These are phyloP conservation scores for Eciton burchellii DNA, from an alignment of 1,140 invertebrate genomes.

Conservation along the genomic window DNA sequence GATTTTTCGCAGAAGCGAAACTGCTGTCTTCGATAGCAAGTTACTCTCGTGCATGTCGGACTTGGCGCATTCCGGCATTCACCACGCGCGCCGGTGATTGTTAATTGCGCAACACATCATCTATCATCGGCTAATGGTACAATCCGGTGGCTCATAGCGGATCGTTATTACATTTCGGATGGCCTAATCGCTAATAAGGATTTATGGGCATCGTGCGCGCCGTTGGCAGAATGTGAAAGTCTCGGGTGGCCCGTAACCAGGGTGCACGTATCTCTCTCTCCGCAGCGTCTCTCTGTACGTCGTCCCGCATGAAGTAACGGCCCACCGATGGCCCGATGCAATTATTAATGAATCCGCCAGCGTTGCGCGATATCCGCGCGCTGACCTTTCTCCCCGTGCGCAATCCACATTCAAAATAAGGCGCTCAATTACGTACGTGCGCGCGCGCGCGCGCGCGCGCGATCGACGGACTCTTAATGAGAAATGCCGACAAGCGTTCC, in stretches of 20 bases:
- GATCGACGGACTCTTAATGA: conserved; percentile 5
- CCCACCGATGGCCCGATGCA: conserved; percentile 28
- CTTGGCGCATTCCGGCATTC: neutral
- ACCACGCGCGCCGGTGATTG: conserved; percentile 59
- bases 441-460: too few relatives aligned
- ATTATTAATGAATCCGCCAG: conserved; percentile 60
- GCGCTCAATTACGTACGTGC: conserved; percentile 27
- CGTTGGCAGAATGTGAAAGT: conserved; percentile 73
- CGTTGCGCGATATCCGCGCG: conserved; percentile 39
- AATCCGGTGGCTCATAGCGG: conserved; percentile 65
- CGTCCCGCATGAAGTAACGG: conserved; percentile 42
- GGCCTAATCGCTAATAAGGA: conserved; percentile 75
- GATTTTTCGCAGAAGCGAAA: conserved; percentile 16
- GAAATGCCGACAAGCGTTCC: neutral
- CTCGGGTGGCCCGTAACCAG: conserved; percentile 32
- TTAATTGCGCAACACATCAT: conserved; percentile 71
- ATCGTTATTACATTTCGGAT: conserved; percentile 75
- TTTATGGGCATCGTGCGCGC: conserved; percentile 70
- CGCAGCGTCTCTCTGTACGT: neutral
- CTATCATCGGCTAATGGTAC: conserved; percentile 72
- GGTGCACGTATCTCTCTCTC: conserved; percentile 38
- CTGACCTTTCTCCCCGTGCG: conserved; percentile 47
- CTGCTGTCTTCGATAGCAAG: conserved; percentile 22
- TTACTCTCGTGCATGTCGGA: neutral
- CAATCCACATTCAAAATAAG: conserved; percentile 12